These are phyloP conservation scores for Eilema caniola DNA, from an alignment of 2,888 invertebrate species.

Conservation along the genomic window DNA sequence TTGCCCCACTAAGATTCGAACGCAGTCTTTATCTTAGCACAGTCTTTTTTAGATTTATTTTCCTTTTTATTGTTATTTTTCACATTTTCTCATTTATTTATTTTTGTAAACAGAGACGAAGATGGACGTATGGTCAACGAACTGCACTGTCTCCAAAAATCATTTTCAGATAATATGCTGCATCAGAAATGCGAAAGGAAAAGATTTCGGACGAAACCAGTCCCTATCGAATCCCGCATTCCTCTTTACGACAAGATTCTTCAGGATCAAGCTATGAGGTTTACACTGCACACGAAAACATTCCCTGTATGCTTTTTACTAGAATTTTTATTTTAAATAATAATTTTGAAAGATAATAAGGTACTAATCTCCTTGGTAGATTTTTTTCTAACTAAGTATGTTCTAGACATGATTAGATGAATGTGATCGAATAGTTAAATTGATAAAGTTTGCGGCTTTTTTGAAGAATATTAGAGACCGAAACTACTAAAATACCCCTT, in stretches of 20 bases:
- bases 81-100: background rate
- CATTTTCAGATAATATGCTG: conserved; percentile 81
- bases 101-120: conserved; percentile 86
- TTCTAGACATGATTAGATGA: background rate
- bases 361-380: background rate
- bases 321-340: conserved; percentile 26
- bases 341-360: background rate
- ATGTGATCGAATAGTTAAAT: background rate
- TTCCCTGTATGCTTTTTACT: conserved; percentile 66
- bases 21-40: too few species aligned
- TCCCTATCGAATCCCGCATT: conserved; percentile 90
- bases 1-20: background rate
- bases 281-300: conserved; percentile 52
- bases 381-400: background rate
- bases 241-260: conserved; percentile 91
- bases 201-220: conserved; percentile 87
- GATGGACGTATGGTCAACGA: conserved; percentile 87
- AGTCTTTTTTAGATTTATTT: too few species aligned
- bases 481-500: too few species aligned
- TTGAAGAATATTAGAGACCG: background rate
- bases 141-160: conserved; percentile 77
- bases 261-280: conserved; percentile 91
- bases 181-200: conserved; percentile 83
- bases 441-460: background rate
- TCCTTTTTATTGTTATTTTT: background rate